Conservation (phyloP, 2,113 vertebrate genomes). For the Amphiprion ocellaris region DNA sequence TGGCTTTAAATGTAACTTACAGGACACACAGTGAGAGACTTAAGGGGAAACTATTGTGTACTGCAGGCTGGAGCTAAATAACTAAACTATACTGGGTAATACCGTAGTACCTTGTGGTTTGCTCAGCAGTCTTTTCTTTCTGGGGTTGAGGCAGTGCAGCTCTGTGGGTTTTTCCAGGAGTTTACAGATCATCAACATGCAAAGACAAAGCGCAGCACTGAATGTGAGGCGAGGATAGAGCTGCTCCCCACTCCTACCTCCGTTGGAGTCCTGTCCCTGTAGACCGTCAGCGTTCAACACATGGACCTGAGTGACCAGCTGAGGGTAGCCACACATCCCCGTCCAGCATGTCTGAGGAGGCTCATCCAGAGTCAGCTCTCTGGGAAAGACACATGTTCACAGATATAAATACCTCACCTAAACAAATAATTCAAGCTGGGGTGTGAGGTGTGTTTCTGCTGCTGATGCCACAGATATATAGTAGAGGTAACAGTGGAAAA, state of each 20-base stretch:
- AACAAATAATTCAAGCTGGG: neutral
- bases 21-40: neutral
- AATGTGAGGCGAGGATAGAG: neutral
- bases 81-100: slow-evolving; percentile 44
- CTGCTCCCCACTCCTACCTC: slow-evolving; percentile 80
- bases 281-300: slow-evolving; percentile 92
- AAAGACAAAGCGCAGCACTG: slow-evolving; percentile 5
- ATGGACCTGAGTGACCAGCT: slow-evolving; percentile 95
- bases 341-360: slow-evolving; percentile 95
- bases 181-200: slow-evolving; percentile 21
- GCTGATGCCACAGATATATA: neutral
- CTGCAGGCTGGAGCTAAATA: slow-evolving; percentile 3
- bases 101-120: slow-evolving; percentile 55
- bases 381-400: slow-evolving; percentile 60
- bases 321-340: slow-evolving; percentile 94
- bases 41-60: neutral
- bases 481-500: neutral
- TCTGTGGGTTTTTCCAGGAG: slow-evolving; percentile 48
- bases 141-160: slow-evolving; percentile 56
- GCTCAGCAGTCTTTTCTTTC: slow-evolving; percentile 40
- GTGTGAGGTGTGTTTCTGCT: rapidly evolving
- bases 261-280: slow-evolving; percentile 88
- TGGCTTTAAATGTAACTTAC: slow-evolving; percentile 12
- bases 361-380: slow-evolving; percentile 92
- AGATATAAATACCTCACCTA: neutral